These are phyloP conservation scores for Chromoteleia sp. DNA, from an alignment of 2,888 invertebrate species.

Conservation along the genomic window DNA sequence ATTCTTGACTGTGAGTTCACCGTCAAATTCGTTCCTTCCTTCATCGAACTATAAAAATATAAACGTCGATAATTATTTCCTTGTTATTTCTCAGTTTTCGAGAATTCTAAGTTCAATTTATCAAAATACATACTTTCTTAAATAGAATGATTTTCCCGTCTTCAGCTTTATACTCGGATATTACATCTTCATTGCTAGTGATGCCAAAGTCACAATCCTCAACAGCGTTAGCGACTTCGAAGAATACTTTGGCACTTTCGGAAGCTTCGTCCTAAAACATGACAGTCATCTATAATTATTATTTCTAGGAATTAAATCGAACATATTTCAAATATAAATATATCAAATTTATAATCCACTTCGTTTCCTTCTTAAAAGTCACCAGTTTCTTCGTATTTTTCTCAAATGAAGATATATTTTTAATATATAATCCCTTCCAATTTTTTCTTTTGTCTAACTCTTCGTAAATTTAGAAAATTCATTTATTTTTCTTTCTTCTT, in stretches of 20 bases:
- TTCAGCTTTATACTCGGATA: slow-evolving; percentile 91
- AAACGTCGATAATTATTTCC: neutral
- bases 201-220: slow-evolving; percentile 97
- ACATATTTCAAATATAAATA: too few relatives aligned
- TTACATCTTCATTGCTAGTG: slow-evolving; percentile 91
- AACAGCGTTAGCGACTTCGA: slow-evolving; percentile 91
- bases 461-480: neutral
- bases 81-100: neutral
- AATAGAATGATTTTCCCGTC: slow-evolving; percentile 93
- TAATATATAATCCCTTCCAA: neutral
- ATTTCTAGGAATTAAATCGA: too few relatives aligned
- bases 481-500: neutral
- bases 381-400: too few relatives aligned
- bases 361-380: too few relatives aligned
- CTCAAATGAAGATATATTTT: too few relatives aligned
- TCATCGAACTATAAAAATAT: slow-evolving; percentile 91
- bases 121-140: slow-evolving; percentile 90
- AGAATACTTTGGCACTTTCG: slow-evolving; percentile 93
- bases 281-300: too few relatives aligned
- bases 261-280: slow-evolving; percentile 89
- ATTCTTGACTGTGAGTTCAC: slow-evolving; percentile 88
- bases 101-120: neutral
- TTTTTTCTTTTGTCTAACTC: neutral
- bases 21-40: slow-evolving; percentile 90
- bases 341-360: too few relatives aligned